phyloP scores from a whole-genome alignment of 1,140 invertebrate genomes.

The Melanaphis sacchari region DNA sequence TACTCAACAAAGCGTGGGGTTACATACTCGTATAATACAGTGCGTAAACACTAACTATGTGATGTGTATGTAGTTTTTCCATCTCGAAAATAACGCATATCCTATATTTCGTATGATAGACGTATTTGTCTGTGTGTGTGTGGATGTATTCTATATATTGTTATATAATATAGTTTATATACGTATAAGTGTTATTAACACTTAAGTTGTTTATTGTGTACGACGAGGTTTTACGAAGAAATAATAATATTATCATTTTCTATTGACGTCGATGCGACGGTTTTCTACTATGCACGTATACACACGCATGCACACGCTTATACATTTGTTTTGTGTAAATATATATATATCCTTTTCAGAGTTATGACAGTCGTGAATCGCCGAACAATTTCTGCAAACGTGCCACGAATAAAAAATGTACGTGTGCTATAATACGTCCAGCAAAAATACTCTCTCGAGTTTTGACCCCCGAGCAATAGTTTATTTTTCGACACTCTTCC shows the following conservation, averaged over 20 bases:
- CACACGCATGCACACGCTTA: no score
- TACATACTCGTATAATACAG: no score
- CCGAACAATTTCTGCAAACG: neutral
- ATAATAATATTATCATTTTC: slow-evolving; percentile 18
- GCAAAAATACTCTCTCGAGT: slow-evolving; percentile 11
- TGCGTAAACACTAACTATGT: neutral
- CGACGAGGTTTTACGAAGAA: neutral
- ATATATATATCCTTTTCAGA: neutral
- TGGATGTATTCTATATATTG: neutral
- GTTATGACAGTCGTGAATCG: neutral
- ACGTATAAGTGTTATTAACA: slow-evolving; percentile 19
- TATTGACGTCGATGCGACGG: neutral
- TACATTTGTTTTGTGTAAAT: neutral
- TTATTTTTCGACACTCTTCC: neutral
- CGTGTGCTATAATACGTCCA: neutral
- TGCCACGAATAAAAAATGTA: slow-evolving; percentile 31
- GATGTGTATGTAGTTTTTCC: neutral
- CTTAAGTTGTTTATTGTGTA: slow-evolving; percentile 10
- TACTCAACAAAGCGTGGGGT: neutral
- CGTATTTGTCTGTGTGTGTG: neutral
- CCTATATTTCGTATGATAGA: neutral
- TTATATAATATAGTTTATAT: neutral
- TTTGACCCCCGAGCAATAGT: slow-evolving; percentile 13
- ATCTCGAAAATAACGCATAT: neutral
- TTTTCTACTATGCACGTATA: neutral